phyloP scores from a whole-genome alignment of 2,113 vertebrate species.

The Sminthopsis crassicaudata region DNA sequence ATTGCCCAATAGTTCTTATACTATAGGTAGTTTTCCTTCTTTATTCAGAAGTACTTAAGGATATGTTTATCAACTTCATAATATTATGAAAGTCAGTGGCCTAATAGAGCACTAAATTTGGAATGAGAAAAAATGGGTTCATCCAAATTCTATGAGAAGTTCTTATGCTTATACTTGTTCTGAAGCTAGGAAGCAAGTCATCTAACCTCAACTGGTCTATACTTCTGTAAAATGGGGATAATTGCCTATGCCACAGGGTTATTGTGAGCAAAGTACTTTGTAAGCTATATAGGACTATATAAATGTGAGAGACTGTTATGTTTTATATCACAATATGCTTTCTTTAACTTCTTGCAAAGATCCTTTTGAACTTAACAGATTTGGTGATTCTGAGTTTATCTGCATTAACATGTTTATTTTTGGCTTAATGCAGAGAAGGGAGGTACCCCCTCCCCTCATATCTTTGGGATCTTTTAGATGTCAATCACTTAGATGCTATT shows the following conservation, averaged over 20 bases:
- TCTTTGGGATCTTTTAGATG: background rate
- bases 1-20: constrained; percentile 48
- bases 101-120: background rate
- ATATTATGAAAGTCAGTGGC: background rate
- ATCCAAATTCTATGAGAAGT: background rate
- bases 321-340: background rate
- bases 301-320: background rate
- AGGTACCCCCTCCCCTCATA: background rate
- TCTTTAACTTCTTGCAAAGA: background rate
- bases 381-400: background rate
- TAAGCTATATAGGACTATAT: background rate
- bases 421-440: background rate
- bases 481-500: background rate
- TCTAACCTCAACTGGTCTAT: background rate
- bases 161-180: background rate
- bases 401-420: background rate
- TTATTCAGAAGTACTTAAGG: constrained; percentile 21
- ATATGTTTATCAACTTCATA: background rate
- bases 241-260: background rate
- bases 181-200: background rate
- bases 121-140: background rate
- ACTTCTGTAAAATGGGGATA: background rate
- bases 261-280: background rate
- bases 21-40: constrained; percentile 43
- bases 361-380: background rate